phyloP scores from a whole-genome alignment of 2,888 invertebrate species.

The Idaea dimidiata region DNA sequence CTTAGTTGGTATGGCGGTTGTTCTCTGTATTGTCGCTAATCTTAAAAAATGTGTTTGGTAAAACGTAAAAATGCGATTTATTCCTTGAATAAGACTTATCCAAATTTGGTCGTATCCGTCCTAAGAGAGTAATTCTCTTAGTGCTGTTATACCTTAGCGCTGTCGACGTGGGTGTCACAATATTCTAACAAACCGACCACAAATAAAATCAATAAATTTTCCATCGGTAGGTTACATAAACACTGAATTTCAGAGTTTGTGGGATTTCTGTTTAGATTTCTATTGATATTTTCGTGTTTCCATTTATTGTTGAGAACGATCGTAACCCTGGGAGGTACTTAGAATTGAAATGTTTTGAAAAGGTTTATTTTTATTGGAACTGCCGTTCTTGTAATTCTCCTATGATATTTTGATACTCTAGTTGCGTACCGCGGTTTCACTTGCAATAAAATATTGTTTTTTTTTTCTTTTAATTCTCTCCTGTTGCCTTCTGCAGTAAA shows the following conservation, averaged over 20 bases:
- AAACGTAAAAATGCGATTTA: too few relatives aligned
- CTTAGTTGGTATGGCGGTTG: too few relatives aligned
- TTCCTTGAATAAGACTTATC: too few relatives aligned
- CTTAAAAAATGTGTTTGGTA: too few relatives aligned
- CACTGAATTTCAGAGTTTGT: background rate
- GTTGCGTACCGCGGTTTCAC: too few relatives aligned
- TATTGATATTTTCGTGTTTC: background rate
- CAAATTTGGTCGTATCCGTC: too few relatives aligned
- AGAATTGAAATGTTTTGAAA: background rate
- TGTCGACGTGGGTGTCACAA: conserved; percentile 55
- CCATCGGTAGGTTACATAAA: background rate
- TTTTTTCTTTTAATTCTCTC: too few relatives aligned
- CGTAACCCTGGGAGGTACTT: background rate
- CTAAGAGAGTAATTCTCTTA: too few relatives aligned
- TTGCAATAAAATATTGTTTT: too few relatives aligned
- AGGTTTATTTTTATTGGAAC: background rate
- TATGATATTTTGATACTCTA: background rate
- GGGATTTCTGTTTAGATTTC: background rate
- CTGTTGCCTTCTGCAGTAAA: too few relatives aligned
- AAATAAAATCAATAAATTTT: conserved; percentile 13
- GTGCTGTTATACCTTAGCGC: conserved; percentile 64
- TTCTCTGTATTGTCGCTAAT: too few relatives aligned
- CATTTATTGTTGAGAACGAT: background rate
- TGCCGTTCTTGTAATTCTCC: background rate
- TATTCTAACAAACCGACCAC: conserved; percentile 14